These are phyloP conservation scores for Motacilla alba DNA, from an alignment of 2,113 vertebrate genomes.

Conservation along the genomic window DNA sequence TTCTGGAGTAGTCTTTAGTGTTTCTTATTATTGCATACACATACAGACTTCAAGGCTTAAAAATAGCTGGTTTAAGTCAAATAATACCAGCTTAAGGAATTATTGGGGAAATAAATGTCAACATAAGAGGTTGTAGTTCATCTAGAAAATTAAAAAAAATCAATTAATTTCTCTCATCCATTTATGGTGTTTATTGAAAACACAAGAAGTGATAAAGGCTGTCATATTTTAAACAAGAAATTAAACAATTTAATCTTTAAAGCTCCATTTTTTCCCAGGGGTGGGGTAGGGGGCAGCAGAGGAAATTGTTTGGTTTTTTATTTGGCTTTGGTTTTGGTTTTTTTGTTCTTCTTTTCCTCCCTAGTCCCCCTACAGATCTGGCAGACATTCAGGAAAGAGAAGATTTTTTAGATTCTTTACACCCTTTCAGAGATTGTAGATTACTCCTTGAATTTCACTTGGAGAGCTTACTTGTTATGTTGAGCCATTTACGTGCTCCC, in stretches of 20 bases:
- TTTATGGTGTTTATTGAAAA: background rate
- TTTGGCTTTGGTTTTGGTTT: background rate
- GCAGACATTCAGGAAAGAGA: background rate
- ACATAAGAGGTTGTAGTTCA: background rate
- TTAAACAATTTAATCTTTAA: background rate
- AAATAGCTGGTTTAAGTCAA: background rate
- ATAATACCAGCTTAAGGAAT: background rate
- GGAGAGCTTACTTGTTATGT: background rate
- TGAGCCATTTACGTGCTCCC: background rate
- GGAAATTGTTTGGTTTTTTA: background rate
- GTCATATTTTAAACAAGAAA: background rate
- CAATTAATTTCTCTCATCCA: background rate
- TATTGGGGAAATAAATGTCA: background rate
- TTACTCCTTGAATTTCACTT: background rate
- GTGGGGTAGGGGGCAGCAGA: accelerated
- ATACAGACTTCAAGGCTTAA: background rate
- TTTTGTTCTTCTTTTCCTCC: background rate
- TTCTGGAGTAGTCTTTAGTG: background rate
- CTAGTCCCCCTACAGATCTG: accelerated
- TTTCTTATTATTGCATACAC: background rate
- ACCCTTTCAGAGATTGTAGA: background rate
- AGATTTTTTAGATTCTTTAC: background rate
- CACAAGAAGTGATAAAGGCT: background rate
- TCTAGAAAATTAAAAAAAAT: background rate
- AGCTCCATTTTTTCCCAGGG: background rate